Percentiles rank a stretch among this genome's conserved stretches.
Evolutionary conservation across 2,113 vertebrate species (phyloP).

Genomic region (Elachura formosa): DNA sequence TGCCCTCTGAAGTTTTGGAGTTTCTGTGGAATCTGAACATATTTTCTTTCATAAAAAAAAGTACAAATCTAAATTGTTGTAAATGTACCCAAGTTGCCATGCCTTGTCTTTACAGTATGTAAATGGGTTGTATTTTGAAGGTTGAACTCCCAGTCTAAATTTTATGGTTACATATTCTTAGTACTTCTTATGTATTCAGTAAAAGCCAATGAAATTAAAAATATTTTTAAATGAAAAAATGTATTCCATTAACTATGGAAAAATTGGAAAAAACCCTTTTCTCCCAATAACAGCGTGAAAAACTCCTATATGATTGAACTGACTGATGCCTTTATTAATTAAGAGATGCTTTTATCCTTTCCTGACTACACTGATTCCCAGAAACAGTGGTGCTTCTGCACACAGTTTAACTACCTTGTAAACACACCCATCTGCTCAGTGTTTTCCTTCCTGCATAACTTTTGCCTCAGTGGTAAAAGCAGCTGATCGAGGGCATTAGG

Average conservation of each 20-base stretch:
- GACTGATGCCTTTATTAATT: constrained; percentile 47
- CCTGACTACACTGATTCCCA: constrained; percentile 55
- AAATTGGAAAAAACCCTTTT: not conserved
- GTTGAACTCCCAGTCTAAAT: not conserved
- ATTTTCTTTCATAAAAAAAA: not conserved
- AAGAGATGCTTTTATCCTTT: constrained; percentile 46
- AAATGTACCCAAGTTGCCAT: not conserved
- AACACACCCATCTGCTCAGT: constrained; percentile 69
- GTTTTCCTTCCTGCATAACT: constrained; percentile 40
- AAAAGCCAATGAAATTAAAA: not conserved
- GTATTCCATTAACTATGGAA: not conserved
- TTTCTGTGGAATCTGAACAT: not conserved
- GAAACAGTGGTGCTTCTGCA: constrained; percentile 59
- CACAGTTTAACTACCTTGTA: constrained; percentile 38
- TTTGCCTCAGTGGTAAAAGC: constrained; percentile 4
- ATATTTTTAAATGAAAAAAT: not conserved
- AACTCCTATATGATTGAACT: not conserved
- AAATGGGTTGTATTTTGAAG: not conserved
- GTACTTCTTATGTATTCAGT: not conserved
- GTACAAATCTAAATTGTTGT: not conserved
- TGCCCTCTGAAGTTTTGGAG: not conserved
- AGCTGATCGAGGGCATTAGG: constrained; percentile 19
- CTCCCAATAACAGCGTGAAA: constrained; percentile 24
- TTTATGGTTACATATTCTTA: not conserved
- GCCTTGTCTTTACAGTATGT: not conserved